These are phyloP conservation scores for Dinocampus coccinellae DNA, from an alignment of 2,888 invertebrate genomes.

Conservation along the genomic window DNA sequence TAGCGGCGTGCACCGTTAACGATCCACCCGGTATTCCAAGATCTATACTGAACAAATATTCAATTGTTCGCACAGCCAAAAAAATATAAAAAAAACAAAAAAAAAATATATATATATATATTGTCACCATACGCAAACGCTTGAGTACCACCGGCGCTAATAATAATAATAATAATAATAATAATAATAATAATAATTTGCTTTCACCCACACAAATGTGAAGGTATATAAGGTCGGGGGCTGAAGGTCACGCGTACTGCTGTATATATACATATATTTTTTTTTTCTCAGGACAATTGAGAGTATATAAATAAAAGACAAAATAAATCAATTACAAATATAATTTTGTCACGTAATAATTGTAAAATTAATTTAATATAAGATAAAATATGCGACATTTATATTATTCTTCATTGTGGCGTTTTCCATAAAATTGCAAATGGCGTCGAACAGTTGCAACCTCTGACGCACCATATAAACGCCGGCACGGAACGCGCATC, in stretches of 20 bases:
- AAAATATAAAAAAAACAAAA: neutral
- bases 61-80: neutral
- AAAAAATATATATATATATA: neutral
- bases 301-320: neutral
- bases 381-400: neutral
- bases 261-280: neutral
- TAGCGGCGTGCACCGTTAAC: conserved; percentile 33
- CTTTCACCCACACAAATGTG: conserved; percentile 42
- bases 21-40: conserved; percentile 36
- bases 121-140: neutral
- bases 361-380: neutral
- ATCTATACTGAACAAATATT: conserved; percentile 1
- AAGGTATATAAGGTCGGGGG: conserved; percentile 42
- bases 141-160: neutral
- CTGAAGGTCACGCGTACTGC: conserved; percentile 41
- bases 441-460: conserved; percentile 59
- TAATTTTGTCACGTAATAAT: too few relatives aligned
- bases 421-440: conserved; percentile 62
- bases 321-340: neutral
- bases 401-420: conserved; percentile 16
- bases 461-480: conserved; percentile 54
- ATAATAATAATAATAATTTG: conserved; percentile 20
- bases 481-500: conserved; percentile 36
- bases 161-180: conserved; percentile 18
- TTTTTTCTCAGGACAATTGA: neutral